Percentiles rank a stretch among this genome's conserved stretches.
Conservation (phyloP, 2,888 invertebrate genomes). For the Lithophane semibrunnea region DNA sequence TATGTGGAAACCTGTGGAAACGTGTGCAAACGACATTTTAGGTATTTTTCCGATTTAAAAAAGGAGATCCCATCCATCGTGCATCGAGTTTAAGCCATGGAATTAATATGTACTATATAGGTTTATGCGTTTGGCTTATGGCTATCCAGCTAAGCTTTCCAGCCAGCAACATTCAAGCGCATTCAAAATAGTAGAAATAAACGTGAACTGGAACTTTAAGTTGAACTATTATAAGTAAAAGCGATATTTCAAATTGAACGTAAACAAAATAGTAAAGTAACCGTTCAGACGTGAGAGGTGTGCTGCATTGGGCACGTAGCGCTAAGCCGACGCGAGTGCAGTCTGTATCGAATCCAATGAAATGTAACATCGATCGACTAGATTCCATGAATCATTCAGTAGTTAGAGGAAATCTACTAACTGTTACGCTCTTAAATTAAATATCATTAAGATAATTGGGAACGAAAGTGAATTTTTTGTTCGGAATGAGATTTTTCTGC, state of each 20-base stretch:
- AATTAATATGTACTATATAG: not conserved
- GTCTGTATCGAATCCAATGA: slow-evolving; percentile 54
- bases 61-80: not conserved
- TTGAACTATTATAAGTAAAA: slow-evolving; percentile 15
- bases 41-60: not conserved
- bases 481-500: slow-evolving; percentile 26
- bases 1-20: not conserved
- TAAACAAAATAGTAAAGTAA: slow-evolving; percentile 49
- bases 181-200: slow-evolving; percentile 9
- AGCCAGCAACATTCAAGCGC: not conserved
- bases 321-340: slow-evolving; percentile 24
- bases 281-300: slow-evolving; percentile 41
- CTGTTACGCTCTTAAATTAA: slow-evolving; percentile 53
- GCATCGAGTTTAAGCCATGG: not conserved
- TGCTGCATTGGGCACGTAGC: slow-evolving; percentile 50
- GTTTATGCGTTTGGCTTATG: not conserved
- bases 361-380: slow-evolving; percentile 58
- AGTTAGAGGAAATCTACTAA: slow-evolving; percentile 59
- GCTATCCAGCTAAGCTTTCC: not conserved
- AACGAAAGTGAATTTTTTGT: slow-evolving; percentile 63
- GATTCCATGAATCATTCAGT: slow-evolving; percentile 70
- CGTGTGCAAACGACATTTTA: not conserved
- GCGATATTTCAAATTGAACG: slow-evolving; percentile 43
- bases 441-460: slow-evolving; percentile 61
- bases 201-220: not conserved